Conservation (phyloP, 2,888 invertebrate species). For the Chrysolina haemoptera region DNA sequence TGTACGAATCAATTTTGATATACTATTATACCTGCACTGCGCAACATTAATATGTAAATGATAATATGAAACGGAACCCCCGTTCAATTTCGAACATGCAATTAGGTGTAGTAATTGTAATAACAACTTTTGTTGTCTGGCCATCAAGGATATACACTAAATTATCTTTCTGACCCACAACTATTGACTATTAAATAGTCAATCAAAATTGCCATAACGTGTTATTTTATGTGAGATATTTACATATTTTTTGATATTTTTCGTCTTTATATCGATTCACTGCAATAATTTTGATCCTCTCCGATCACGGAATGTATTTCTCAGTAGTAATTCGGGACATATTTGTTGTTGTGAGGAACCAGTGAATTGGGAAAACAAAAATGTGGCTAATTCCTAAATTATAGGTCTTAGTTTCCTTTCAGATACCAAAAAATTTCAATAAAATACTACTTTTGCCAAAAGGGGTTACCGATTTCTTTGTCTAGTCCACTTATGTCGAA, state of each 20-base stretch:
- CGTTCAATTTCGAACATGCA: conserved; percentile 41
- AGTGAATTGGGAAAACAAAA: conserved; percentile 18
- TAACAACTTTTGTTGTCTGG: conserved; percentile 37
- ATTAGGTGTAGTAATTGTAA: conserved; percentile 37
- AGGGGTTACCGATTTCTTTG: conserved; percentile 17
- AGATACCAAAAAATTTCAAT: conserved; percentile 9
- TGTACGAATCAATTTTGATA: conserved; percentile 25
- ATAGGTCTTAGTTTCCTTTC: conserved; percentile 27
- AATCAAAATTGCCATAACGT: conserved; percentile 48
- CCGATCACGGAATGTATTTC: conserved; percentile 45
- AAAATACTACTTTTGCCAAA: conserved; percentile 14
- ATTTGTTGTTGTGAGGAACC: conserved; percentile 18
- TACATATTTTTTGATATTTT: conserved; percentile 43
- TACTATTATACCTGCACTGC: conserved; percentile 33
- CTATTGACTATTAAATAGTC: conserved; percentile 48
- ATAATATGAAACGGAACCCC: conserved; percentile 38
- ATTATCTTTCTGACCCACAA: conserved; percentile 29
- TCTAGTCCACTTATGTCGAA: conserved; percentile 8
- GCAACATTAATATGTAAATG: conserved; percentile 46
- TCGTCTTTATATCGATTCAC: conserved; percentile 37
- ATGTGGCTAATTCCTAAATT: conserved; percentile 28
- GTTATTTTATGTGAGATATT: conserved; percentile 47
- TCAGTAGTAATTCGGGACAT: conserved; percentile 36
- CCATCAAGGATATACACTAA: conserved; percentile 32
- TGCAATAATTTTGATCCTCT: conserved; percentile 44